Conservation (phyloP, 1,140 invertebrate species). For the Cherax quadricarinatus region DNA sequence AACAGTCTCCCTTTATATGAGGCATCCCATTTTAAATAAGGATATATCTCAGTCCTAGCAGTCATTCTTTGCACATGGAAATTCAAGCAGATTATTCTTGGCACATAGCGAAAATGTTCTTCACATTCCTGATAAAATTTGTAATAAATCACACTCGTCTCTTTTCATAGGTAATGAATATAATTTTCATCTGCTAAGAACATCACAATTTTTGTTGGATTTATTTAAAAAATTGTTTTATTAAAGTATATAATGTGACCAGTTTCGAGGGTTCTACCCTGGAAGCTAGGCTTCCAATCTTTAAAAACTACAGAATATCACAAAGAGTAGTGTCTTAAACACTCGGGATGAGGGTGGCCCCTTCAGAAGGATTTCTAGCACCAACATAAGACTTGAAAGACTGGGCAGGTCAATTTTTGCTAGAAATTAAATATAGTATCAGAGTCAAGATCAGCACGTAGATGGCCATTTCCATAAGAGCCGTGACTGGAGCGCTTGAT, state of each 20-base stretch:
- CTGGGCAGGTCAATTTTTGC: neutral
- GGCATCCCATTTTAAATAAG: neutral
- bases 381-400: constrained; percentile 12
- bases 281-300: neutral
- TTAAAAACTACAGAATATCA: constrained; percentile 16
- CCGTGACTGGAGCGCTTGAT: constrained; percentile 86
- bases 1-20: neutral
- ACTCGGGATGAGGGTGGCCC: constrained; percentile 16
- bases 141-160: neutral
- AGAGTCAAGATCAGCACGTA: constrained; percentile 80
- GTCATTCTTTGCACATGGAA: neutral
- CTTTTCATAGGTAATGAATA: neutral
- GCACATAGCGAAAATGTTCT: neutral
- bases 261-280: too few species aligned
- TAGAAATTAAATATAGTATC: constrained; percentile 75
- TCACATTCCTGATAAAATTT: neutral
- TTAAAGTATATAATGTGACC: too few species aligned
- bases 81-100: neutral
- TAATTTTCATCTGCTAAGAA: too few species aligned
- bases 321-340: constrained; percentile 2
- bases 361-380: constrained; percentile 17
- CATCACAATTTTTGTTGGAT: too few species aligned
- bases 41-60: neutral
- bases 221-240: too few species aligned
- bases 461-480: constrained; percentile 77